Base-by-base conservation (phyloP, 2,888 invertebrate species). In the Drosophila birchii region DNA sequence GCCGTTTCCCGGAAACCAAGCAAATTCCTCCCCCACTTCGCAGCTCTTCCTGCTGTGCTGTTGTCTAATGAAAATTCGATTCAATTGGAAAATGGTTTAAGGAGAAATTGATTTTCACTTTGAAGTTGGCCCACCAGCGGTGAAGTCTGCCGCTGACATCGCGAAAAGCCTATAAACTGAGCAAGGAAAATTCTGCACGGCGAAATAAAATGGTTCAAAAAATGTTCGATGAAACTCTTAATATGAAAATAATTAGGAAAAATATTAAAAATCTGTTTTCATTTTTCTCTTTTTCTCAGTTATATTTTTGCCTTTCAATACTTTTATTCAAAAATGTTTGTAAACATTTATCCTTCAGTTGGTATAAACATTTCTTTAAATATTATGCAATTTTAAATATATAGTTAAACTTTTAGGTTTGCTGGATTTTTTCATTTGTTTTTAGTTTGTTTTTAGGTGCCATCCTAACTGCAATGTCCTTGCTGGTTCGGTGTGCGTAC, bases 11-110 rank as follows among this genome's bases (percentile, higher is more conserved):
- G 68, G 68, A 69, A 69, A 69, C 70, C 41, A 9, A 5, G 16
- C 18, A 8, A 34, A 18, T 44, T 29, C 23, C 38, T 36, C 26
- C 56, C 56, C 69, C n/a, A 23, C 54, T 51, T 43, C 18, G 56
- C 47, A 45, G 26, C 32, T 54, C 34, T 41, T 51, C 73, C 47
- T 36, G 57, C 53, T 57, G 75, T 44, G 73, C 64, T 55, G 58
- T 73, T 73, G 61, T 58, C 68, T 71, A 81, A 76, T 80, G 81
- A 77, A 84, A 80, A 87, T 74, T 76, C 80, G 79, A 86, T 84
- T 81, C 71, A 61, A 73, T 78, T 79, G 64, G 55, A 77, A 78
- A 86, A 78, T 70, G 73, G 87, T 76, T 87, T 80, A 72, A 84
- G 63, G 68, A 74, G 67, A 76, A 80, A 76, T 81, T 78, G 81